phyloP scores from a whole-genome alignment of 2,888 invertebrate genomes.

The Sthenelais limicola region DNA sequence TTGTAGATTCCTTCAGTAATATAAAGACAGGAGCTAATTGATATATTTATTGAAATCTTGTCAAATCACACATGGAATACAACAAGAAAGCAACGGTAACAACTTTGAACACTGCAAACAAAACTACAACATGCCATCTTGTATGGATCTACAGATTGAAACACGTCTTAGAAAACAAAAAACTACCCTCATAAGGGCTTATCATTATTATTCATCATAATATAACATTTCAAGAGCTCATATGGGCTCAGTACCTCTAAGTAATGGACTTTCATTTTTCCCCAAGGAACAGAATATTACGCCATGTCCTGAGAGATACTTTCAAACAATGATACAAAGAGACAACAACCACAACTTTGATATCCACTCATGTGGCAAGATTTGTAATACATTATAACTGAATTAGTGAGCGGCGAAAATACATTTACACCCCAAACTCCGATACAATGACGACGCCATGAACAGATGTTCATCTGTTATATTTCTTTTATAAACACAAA shows the following conservation, averaged over 20 bases:
- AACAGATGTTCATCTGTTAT: background rate
- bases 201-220: background rate
- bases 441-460: background rate
- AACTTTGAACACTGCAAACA: conserved; percentile 45
- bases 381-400: conserved; percentile 28
- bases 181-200: conserved; percentile 8
- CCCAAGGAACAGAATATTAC: conserved; percentile 9
- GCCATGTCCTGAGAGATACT: conserved; percentile 37
- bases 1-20: conserved; percentile 21
- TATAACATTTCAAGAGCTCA: conserved; percentile 13
- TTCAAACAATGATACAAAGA: conserved; percentile 25
- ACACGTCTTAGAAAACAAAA: conserved; percentile 29
- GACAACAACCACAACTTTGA: conserved; percentile 36
- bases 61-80: conserved; percentile 33
- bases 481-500: too few relatives aligned
- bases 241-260: conserved; percentile 10
- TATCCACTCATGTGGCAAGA: conserved; percentile 36
- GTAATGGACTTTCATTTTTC: conserved; percentile 5
- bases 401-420: conserved; percentile 36
- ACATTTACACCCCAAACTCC: conserved; percentile 37
- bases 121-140: conserved; percentile 43
- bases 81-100: conserved; percentile 43
- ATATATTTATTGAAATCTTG: conserved; percentile 13
- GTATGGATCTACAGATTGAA: conserved; percentile 38
- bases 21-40: conserved; percentile 24